Base-by-base conservation (phyloP, 2,797 vertebrate genomes). In the Apogon hyalosoma region DNA sequence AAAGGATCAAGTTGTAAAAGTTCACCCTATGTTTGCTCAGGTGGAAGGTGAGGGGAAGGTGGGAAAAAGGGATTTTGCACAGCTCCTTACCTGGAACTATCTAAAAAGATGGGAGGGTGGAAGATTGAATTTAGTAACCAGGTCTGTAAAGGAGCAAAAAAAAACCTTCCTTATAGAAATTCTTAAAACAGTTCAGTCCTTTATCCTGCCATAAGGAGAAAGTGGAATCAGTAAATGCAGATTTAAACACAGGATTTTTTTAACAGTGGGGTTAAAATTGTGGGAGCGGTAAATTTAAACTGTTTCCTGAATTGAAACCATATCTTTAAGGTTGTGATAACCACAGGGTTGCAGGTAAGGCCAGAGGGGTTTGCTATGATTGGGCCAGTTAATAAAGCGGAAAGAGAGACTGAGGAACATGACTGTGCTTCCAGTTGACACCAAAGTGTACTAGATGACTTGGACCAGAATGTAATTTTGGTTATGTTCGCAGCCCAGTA, bases 321-420 rank as follows among this genome's bases (percentile, higher is more conserved):
- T n/a, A n/a, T n/a, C 36, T 39, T 39, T 7, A 39, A 11, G 11
- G 48, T 50, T 8, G 8, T 11, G 48, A 24, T 50, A 50, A 50
- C 48, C n/a, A 50, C 19, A 3, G 18, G 18, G 48, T 50, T 50
- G 48, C 48, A 50, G 48, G 48, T 50, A 50, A 31, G 48, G 48
- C 48, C 48, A 31, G 48, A 50, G 48, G 48, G 18, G 48, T 28
- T 50, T 4, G 21, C 21, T 39, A 11, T 39, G 48, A 51, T n/a
- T n/a, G n/a, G n/a, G n/a, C n/a, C n/a, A n/a, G n/a, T n/a, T n/a
- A n/a, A n/a, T n/a, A n/a, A n/a, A n/a, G n/a, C n/a, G n/a, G n/a
- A n/a, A n/a, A n/a, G n/a, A n/a, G n/a, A n/a, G n/a, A n/a, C 46
- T 47, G 46, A 16, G 46, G 46, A 15, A 18, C 46, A 47, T 47